A percentile compares a stretch with the other conserved stretches of the same genome.
These are phyloP conservation scores for Montipora foliosa DNA, from an alignment of 64 coral and sea anemone genomes.

Conservation along the genomic window DNA sequence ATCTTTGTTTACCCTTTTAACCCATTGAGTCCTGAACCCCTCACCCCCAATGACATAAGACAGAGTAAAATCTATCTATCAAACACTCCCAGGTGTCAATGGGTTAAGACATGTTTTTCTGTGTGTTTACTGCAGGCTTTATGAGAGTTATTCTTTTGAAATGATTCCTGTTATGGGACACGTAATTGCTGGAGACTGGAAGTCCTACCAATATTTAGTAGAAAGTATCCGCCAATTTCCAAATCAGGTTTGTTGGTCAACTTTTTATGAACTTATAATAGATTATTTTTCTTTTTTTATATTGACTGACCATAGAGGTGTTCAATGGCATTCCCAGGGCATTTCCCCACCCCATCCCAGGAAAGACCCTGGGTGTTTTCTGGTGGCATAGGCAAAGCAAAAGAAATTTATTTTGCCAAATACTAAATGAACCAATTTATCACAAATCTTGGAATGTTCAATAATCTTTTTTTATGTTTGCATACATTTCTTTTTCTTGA, in stretches of 20 bases:
- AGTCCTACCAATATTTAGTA: constrained; percentile 96
- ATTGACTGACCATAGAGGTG: neutral
- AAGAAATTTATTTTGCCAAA: too few species aligned
- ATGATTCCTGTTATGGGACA: constrained; percentile 98
- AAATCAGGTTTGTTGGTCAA: constrained; percentile 71
- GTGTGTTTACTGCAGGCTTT: constrained; percentile 53
- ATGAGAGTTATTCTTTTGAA: constrained; percentile 95
- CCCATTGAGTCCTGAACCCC: too few species aligned
- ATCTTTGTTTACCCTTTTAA: neutral
- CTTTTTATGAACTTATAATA: neutral
- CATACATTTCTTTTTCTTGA: neutral
- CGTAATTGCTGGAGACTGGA: constrained; percentile 93
- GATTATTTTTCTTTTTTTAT: neutral
- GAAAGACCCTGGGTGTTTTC: too few species aligned
- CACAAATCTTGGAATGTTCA: too few species aligned
- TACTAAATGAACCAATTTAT: too few species aligned
- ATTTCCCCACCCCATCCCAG: too few species aligned
- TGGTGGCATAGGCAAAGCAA: too few species aligned
- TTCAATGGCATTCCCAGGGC: too few species aligned
- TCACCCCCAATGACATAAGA: too few species aligned
- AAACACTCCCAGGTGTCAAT: too few species aligned
- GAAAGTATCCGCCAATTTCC: constrained; percentile 99
- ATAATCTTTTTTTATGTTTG: neutral
- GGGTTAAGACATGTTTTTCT: neutral
- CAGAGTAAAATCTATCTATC: too few species aligned